Evolutionary conservation across 2,888 invertebrate species (phyloP), one percentile per base, ranked within the genome.

Genomic region (Ashinkailepas kermadecensis): DNA sequence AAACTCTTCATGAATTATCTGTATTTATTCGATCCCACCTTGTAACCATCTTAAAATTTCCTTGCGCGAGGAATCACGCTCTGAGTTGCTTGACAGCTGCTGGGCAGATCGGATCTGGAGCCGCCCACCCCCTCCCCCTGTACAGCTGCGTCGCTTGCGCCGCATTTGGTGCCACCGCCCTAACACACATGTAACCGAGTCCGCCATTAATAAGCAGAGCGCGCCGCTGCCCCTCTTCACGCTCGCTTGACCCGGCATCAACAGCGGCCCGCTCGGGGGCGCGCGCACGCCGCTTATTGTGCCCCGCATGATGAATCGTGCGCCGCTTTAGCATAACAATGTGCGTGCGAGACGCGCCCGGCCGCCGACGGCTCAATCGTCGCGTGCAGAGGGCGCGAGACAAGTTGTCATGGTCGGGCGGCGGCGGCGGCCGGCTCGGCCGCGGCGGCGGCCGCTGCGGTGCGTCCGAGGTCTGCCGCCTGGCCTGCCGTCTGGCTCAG

Each of bases 231-330:
- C 70, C 54, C 74, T 74, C 74, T 74, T 74, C 74, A 74, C 74
- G 74, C 74, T 74, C 74, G 74, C 74, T 74, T 74, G 74, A 74
- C 74, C 74, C 74, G 54, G 25, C 74, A 54, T 74, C 74, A 74
- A 74, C 74, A 74, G 74, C 25, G 74, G 54, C 54, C 23, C 10
- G 65, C n/a, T 10, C 3, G n/a, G 65, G 54, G 74, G 54, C 74
- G 74, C 25, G 6, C 74, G 54, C 12, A 54, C 39, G 7, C 13
- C 74, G 74, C 74, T 74, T 74, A 74, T 74, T 74, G 74, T 74
- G 8, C 23, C 8, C 54, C 39, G 18, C 74, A 74, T 74, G 74
- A 74, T 74, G 74, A 54, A 74, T 74, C 74, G 74, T 18, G 74
- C 74, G 74, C 54, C 18, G 74, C 74, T 39, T 74, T 74, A 74